Evolutionary conservation across 2,888 invertebrate species (phyloP).

Genomic region (Diaprepes abbreviatus): DNA sequence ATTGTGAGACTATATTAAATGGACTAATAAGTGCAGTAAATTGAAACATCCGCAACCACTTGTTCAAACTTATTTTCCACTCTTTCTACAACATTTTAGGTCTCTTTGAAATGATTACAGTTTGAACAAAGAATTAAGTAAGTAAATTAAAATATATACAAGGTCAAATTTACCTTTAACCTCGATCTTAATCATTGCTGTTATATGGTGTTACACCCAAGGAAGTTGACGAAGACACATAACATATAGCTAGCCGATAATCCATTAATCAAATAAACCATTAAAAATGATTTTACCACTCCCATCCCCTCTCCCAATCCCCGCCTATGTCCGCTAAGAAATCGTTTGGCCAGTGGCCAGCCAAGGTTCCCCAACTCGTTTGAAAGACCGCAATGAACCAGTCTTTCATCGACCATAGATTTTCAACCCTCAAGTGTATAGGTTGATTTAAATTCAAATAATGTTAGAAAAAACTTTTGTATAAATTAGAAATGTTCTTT

Average conservation of each 20-base stretch:
- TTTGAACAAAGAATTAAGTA: no score
- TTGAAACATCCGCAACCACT: no score
- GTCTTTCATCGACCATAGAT: conserved; percentile 48
- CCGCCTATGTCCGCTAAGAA: conserved; percentile 24
- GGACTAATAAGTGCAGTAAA: no score
- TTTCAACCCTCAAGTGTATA: conserved; percentile 24
- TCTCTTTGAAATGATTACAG: no score
- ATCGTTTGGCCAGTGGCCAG: conserved; percentile 49
- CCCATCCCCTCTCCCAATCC: not conserved
- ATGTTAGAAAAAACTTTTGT: not conserved
- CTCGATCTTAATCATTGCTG: not conserved
- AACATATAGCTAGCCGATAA: not conserved
- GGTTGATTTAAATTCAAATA: conserved; percentile 17
- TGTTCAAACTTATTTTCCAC: no score
- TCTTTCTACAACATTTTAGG: no score
- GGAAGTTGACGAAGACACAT: no score
- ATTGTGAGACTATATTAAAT: no score
- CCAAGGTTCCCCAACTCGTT: conserved; percentile 33
- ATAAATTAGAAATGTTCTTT: not conserved
- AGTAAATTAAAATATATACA: not conserved
- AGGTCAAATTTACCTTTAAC: not conserved
- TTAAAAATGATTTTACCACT: not conserved
- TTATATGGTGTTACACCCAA: not conserved
- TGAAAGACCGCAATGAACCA: conserved; percentile 42
- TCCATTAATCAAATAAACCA: conserved; percentile 5